Evolutionary conservation across 2,797 vertebrate species (phyloP).

Genomic region (Hemibagrus guttatus): DNA sequence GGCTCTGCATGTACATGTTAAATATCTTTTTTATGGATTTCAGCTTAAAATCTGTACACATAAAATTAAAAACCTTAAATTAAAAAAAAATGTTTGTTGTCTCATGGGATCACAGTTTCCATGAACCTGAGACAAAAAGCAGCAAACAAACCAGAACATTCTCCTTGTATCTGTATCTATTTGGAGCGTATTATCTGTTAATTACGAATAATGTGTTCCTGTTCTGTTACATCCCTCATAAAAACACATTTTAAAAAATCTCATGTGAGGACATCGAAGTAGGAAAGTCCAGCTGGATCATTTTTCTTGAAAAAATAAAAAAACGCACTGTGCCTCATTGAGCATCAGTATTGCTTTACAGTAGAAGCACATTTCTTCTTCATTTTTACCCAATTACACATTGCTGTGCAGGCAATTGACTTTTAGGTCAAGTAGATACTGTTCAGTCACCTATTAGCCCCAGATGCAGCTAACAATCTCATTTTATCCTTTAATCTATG

Average conservation of each 20-base stretch:
- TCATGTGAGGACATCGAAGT: not conserved
- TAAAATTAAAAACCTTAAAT: not conserved
- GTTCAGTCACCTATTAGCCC: conserved; percentile 37
- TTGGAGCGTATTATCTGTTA: not conserved
- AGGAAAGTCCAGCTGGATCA: not conserved
- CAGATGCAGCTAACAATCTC: conserved; percentile 47
- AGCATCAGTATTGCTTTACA: conserved; percentile 22
- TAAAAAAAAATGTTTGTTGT: not conserved
- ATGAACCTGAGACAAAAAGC: not conserved
- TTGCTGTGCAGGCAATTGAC: conserved; percentile 43
- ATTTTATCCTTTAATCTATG: conserved; percentile 45
- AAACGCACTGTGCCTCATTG: not conserved
- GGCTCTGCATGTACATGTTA: not conserved
- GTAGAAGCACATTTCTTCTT: conserved; percentile 36
- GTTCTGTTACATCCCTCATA: not conserved
- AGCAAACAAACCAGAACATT: not conserved
- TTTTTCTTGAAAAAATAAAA: not conserved
- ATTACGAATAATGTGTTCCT: not conserved
- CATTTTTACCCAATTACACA: conserved; percentile 50
- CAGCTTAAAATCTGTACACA: not conserved
- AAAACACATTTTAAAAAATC: not conserved
- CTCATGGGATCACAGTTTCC: not conserved
- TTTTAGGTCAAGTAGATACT: conserved; percentile 47
- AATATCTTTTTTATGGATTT: not conserved
- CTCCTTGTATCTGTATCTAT: not conserved